A percentile compares a stretch with the other conserved stretches of the same genome.
Evolutionary conservation across 2,797 vertebrate species (phyloP).

Genomic region (Phataginus tricuspis): DNA sequence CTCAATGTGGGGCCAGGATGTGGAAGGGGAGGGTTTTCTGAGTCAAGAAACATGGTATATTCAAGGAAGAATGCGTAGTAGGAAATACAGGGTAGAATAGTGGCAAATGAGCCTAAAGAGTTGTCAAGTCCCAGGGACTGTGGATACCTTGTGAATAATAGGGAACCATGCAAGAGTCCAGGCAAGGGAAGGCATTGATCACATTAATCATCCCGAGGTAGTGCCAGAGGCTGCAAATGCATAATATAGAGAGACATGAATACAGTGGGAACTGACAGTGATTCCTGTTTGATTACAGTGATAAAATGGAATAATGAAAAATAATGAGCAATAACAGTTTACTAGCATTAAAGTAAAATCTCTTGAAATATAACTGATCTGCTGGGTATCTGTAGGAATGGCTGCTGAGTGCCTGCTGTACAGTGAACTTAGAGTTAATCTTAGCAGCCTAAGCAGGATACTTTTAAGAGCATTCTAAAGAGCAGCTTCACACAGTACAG

Average conservation of each 20-base stretch:
- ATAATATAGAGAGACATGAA: not conserved
- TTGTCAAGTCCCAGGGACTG: not conserved
- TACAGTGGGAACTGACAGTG: not conserved
- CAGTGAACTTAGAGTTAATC: not conserved
- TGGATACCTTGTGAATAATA: not conserved
- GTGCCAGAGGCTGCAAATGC: not conserved
- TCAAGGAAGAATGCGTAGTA: not conserved
- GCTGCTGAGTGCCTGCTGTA: not conserved
- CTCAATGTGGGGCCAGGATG: not conserved
- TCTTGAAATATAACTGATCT: not conserved
- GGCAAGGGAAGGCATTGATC: not conserved
- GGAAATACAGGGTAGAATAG: not conserved
- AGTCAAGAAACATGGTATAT: not conserved
- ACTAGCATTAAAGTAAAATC: not conserved
- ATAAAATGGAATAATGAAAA: conserved; percentile 1
- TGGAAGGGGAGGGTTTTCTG: not conserved
- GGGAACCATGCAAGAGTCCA: not conserved
- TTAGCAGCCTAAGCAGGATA: not conserved
- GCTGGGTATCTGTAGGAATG: not conserved
- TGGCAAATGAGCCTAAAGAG: not conserved
- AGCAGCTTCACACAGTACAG: not conserved
- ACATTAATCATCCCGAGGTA: not conserved
- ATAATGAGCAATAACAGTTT: not conserved
- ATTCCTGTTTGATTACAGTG: not conserved
- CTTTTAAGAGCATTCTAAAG: not conserved